Evolutionary conservation across 2,113 vertebrate genomes (phyloP), one percentile per base, ranked within the genome.

Genomic region (Dolichallabes microphthalmus): DNA sequence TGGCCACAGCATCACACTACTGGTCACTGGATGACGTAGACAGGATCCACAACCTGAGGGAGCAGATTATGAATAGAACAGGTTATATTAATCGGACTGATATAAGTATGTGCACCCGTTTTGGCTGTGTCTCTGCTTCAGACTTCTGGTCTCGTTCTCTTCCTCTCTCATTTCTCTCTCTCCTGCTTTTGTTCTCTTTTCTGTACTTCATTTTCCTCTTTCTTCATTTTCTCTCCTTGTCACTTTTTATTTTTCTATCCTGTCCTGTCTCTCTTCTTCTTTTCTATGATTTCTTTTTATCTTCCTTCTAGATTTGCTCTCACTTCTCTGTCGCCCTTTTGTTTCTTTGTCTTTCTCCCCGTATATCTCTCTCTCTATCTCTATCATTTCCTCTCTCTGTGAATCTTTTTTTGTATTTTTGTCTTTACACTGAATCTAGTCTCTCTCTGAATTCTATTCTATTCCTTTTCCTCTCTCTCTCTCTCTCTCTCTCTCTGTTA

Each of bases 1-100:
- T 99, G 60, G 95, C 94, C 7, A 96, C 95, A 0, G 97, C 97
- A 69, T 97, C 98, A 73, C 97, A 99, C 87, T 99, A 99, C 85
- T 99, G 98, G 98, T 97, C 98, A 0, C 32, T 99, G 87, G 97
- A 96, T 88, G 92, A 88, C 0, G 97, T 98, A 94, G 96, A 98
- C 0, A 97, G 96, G 64, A 98, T 98, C 87, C 93, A 91, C 3
- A 96, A 97, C 27, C 94, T 98, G 81, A 96, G 93, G 91, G 96
- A 97, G 53, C 90, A 92, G 0, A 94, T 95, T 82, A 95, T 96
- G 96, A 96, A 96, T 95, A 96, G 93, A 93, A 82, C 73, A 93
- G 94, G 90, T 94, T 84, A 87, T 95, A 92, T 87, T 92, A 94
- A 68, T 92, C 93, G 92, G 88, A 94, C 85, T 86, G 90, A 88